phyloP scores from a whole-genome alignment of 2,113 vertebrate genomes.

The Ancistrus triradiatus region DNA sequence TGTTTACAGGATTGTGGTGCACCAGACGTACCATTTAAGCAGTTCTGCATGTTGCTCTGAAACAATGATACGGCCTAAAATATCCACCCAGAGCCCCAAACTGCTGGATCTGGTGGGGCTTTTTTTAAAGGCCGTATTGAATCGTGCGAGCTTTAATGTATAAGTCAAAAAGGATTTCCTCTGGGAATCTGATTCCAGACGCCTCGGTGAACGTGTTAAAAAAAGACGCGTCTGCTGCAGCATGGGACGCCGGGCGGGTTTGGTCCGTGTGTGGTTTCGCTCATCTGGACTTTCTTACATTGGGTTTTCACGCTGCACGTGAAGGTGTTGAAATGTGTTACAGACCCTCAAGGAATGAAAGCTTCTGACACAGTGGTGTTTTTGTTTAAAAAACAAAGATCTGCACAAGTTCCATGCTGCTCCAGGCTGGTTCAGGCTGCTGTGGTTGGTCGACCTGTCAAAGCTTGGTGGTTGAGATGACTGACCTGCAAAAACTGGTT shows the following conservation, averaged over 20 bases:
- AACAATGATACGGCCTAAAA: slow-evolving; percentile 5
- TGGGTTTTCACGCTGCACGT: slow-evolving; percentile 38
- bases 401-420: no score
- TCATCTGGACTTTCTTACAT: slow-evolving; percentile 21
- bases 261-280: slow-evolving; percentile 23
- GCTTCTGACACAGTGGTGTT: slow-evolving; percentile 37
- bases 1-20: slow-evolving; percentile 25
- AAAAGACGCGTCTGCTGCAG: not conserved
- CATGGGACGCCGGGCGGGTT: slow-evolving; percentile 29
- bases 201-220: slow-evolving; percentile 9
- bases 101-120: not conserved
- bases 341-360: slow-evolving; percentile 20
- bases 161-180: slow-evolving; percentile 42
- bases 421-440: no score
- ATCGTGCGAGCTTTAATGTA: slow-evolving; percentile 18
- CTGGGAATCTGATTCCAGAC: slow-evolving; percentile 2
- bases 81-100: not conserved
- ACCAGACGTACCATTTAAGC: slow-evolving; percentile 28
- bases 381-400: no score
- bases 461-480: no score
- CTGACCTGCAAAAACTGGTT: no score
- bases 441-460: no score
- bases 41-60: not conserved
- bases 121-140: not conserved
- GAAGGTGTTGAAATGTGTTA: slow-evolving; percentile 36